Percentiles rank a stretch among this genome's conserved stretches.
phyloP scores from a whole-genome alignment of 2,113 vertebrate species.

The Proterorhinus semilunaris region DNA sequence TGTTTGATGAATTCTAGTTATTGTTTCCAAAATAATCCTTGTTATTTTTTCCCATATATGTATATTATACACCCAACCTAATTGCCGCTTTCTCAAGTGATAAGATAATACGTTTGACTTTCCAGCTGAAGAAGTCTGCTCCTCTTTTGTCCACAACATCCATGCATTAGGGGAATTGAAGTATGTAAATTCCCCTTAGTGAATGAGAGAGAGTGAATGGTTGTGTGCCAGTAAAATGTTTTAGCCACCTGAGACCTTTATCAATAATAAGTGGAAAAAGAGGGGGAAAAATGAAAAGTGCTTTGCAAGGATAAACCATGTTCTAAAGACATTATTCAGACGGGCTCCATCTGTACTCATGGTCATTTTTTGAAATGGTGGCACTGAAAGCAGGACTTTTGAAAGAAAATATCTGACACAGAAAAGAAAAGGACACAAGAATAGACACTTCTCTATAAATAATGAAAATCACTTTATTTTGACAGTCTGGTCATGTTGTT shows the following conservation, averaged over 20 bases:
- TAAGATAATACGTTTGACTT: too few species aligned
- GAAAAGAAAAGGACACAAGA: background rate
- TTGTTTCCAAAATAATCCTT: too few species aligned
- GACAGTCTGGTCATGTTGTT: background rate
- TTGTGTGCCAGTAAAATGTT: background rate
- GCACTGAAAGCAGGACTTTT: background rate
- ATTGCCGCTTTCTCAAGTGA: too few species aligned
- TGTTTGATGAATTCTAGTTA: too few species aligned
- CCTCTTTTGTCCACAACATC: background rate
- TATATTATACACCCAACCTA: too few species aligned
- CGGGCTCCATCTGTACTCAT: background rate
- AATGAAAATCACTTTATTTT: background rate
- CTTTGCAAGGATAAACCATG: background rate
- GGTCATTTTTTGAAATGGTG: background rate
- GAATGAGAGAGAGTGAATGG: background rate
- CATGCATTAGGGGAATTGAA: background rate
- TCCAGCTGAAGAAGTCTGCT: background rate
- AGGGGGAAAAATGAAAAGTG: background rate
- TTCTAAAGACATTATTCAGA: background rate
- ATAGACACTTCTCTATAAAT: constrained; percentile 1
- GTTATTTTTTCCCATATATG: too few species aligned
- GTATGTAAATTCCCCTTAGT: background rate
- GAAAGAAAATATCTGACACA: background rate
- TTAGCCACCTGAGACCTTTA: background rate
- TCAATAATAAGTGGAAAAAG: background rate